Conservation (phyloP, 2,797 vertebrate genomes). For the Oreochromis mossambicus region DNA sequence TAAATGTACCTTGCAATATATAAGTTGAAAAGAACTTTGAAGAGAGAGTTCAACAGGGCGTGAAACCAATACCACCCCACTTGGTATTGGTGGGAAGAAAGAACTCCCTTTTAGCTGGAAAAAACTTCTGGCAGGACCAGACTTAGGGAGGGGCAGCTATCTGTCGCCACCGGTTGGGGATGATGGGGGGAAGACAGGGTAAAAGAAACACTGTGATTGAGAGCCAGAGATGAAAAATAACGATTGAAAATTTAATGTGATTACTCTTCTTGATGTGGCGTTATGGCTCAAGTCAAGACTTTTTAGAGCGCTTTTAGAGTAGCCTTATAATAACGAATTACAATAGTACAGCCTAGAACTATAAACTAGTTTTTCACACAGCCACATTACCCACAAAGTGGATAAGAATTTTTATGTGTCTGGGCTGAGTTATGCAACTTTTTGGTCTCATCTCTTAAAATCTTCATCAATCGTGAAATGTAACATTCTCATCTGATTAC, state of each 20-base stretch:
- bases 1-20: not conserved
- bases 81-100: not conserved
- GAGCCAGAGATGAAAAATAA: not conserved
- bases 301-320: not conserved
- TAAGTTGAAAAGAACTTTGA: no score
- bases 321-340: not conserved
- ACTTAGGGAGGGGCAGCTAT: not conserved
- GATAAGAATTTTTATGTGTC: not conserved
- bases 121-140: not conserved
- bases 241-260: rapidly evolving
- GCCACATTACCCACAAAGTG: not conserved
- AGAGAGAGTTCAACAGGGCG: no score
- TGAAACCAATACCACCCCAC: no score
- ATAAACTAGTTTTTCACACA: not conserved
- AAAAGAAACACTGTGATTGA: not conserved
- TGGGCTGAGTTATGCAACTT: not conserved
- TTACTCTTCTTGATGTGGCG: rapidly evolving
- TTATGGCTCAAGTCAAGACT: not conserved
- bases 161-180: not conserved
- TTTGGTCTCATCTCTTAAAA: not conserved
- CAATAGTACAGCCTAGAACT: not conserved
- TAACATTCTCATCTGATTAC: not conserved
- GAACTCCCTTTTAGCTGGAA: not conserved
- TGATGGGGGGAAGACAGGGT: not conserved
- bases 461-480: not conserved